A percentile compares a stretch with the other conserved stretches of the same genome.
Evolutionary conservation across 2,888 invertebrate genomes (phyloP).

Genomic region (Allygus modestus): DNA sequence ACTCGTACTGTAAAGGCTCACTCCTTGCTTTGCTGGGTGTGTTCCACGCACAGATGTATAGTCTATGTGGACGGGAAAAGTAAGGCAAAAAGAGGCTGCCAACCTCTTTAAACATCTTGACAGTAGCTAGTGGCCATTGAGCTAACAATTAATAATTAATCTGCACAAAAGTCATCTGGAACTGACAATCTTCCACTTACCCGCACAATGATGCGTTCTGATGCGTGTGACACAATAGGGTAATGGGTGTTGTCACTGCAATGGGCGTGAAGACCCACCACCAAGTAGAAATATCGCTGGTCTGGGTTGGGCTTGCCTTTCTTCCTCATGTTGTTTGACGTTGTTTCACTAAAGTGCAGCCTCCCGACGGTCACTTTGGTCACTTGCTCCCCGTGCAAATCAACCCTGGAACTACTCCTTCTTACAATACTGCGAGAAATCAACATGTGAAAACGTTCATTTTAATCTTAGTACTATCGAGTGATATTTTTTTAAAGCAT

Average conservation of each 20-base stretch:
- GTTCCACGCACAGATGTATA: too few relatives aligned
- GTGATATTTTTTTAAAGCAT: too few relatives aligned
- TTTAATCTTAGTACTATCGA: too few relatives aligned
- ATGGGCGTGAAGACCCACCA: constrained; percentile 95
- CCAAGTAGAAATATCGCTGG: constrained; percentile 97
- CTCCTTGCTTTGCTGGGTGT: too few relatives aligned
- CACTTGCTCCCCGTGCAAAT: constrained; percentile 90
- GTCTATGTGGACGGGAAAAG: too few relatives aligned
- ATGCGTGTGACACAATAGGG: constrained; percentile 91
- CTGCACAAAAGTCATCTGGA: too few relatives aligned
- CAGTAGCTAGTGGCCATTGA: too few relatives aligned
- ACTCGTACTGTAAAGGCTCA: too few relatives aligned
- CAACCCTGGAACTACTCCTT: constrained; percentile 84
- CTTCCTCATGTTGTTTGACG: constrained; percentile 99
- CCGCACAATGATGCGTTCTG: constrained; percentile 97
- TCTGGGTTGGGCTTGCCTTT: constrained; percentile 99
- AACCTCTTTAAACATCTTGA: too few relatives aligned
- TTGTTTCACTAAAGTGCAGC: constrained; percentile 98
- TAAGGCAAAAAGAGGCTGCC: too few relatives aligned
- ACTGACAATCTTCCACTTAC: constrained; percentile 79
- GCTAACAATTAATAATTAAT: too few relatives aligned
- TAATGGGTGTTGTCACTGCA: constrained; percentile 86
- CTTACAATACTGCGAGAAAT: constrained; percentile 47
- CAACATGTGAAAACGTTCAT: not conserved
- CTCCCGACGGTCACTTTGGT: constrained; percentile 97